Evolutionary conservation across 2,797 vertebrate species (phyloP).

Genomic region (Pseudochirops cupreus): DNA sequence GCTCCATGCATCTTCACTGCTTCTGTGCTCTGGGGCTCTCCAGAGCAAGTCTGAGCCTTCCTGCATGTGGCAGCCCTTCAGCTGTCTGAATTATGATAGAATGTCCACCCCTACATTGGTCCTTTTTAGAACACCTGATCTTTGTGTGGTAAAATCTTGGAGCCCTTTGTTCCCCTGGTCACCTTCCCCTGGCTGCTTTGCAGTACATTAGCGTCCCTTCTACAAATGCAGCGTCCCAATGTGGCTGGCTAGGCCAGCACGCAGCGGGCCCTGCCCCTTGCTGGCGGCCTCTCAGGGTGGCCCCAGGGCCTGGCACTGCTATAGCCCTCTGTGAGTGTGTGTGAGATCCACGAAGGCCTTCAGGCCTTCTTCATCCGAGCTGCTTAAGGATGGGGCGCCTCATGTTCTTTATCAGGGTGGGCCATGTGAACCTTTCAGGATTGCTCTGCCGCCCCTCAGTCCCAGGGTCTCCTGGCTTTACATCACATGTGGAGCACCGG

Average conservation of each 20-base stretch:
- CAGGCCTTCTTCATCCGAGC: neutral
- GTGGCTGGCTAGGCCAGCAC: neutral
- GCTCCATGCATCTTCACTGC: neutral
- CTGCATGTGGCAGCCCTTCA: neutral
- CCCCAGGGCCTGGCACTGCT: neutral
- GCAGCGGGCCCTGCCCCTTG: fast-evolving
- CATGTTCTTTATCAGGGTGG: neutral
- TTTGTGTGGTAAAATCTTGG: neutral
- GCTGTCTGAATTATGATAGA: neutral
- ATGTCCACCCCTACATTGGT: neutral
- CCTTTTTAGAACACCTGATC: neutral
- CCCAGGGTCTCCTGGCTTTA: neutral
- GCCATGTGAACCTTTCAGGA: neutral
- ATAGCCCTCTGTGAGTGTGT: too few species aligned
- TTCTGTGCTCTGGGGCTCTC: neutral
- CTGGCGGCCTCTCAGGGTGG: neutral
- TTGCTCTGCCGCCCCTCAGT: neutral
- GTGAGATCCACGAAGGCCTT: neutral
- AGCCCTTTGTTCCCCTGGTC: neutral
- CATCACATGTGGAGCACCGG: neutral
- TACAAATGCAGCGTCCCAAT: neutral
- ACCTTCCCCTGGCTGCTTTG: neutral
- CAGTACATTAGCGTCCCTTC: neutral
- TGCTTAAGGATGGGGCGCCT: neutral
- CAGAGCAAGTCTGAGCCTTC: neutral